phyloP scores from a whole-genome alignment of 2,888 invertebrate genomes.

The Actias luna region DNA sequence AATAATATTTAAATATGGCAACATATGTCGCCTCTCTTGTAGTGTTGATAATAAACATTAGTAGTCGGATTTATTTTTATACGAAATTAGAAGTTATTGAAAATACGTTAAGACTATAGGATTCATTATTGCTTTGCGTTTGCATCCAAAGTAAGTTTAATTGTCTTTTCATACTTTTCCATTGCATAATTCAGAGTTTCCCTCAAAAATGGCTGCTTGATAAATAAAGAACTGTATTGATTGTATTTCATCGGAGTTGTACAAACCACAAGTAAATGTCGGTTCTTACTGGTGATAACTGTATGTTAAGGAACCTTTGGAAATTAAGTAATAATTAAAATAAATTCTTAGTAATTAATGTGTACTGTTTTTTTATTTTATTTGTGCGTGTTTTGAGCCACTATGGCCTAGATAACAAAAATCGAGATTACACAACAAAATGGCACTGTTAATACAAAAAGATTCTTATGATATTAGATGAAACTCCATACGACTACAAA shows the following conservation, averaged over 20 bases:
- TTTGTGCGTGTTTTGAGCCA: constrained; percentile 36
- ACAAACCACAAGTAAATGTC: constrained; percentile 23
- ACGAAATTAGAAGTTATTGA: neutral
- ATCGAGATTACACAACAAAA: constrained; percentile 51
- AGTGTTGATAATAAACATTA: constrained; percentile 20
- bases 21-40: constrained; percentile 39
- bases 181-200: neutral
- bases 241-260: constrained; percentile 34
- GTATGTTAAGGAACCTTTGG: constrained; percentile 53
- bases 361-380: constrained; percentile 49
- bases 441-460: constrained; percentile 61
- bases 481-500: neutral
- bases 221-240: neutral
- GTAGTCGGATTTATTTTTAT: constrained; percentile 21
- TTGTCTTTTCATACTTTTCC: neutral
- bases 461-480: constrained; percentile 23
- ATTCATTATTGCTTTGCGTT: neutral
- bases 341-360: constrained; percentile 68
- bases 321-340: constrained; percentile 57
- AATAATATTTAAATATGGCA: constrained; percentile 17
- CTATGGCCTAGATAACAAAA: constrained; percentile 29
- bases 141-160: neutral
- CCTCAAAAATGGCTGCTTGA: neutral
- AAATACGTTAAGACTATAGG: neutral
- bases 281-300: constrained; percentile 48